Percentiles rank a stretch among this genome's conserved stretches.
These are phyloP conservation scores for Argyrosomus japonicus DNA, from an alignment of 2,113 vertebrate species.

Conservation along the genomic window DNA sequence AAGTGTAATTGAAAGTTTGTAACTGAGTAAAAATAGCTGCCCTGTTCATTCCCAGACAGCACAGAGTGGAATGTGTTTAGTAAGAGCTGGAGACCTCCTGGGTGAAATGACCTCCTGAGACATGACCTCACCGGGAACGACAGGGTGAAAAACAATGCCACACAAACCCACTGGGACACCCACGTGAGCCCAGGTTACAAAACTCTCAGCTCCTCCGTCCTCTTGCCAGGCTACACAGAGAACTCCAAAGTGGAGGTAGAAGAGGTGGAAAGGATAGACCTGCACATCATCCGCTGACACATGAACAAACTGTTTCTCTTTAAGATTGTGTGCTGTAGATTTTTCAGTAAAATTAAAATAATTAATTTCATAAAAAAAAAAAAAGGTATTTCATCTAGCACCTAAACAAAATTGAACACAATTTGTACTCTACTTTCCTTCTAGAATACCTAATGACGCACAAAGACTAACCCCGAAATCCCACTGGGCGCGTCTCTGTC, in stretches of 20 bases:
- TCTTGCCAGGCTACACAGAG: neutral
- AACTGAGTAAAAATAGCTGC: constrained; percentile 5
- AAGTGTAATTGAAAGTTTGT: neutral
- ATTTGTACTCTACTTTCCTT: too few species aligned
- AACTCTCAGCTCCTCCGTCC: constrained; percentile 7
- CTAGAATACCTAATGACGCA: too few species aligned
- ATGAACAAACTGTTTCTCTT: neutral
- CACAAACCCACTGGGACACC: constrained; percentile 29
- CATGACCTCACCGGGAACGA: constrained; percentile 45
- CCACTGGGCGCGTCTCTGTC: too few species aligned
- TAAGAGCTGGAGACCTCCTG: constrained; percentile 47
- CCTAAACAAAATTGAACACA: too few species aligned
- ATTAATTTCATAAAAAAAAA: too few species aligned
- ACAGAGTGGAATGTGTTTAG: constrained; percentile 38
- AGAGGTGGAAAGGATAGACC: neutral
- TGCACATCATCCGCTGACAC: neutral
- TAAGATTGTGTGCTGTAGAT: too few species aligned
- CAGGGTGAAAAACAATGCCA: constrained; percentile 2
- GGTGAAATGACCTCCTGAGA: constrained; percentile 54
- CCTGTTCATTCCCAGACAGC: neutral
- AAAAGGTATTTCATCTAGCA: too few species aligned
- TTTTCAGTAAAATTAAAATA: too few species aligned
- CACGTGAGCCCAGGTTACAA: constrained; percentile 20
- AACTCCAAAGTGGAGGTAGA: neutral
- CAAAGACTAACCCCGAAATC: too few species aligned